Base-by-base conservation (phyloP, 2,113 vertebrate species). In the Deroptyus accipitrinus region DNA sequence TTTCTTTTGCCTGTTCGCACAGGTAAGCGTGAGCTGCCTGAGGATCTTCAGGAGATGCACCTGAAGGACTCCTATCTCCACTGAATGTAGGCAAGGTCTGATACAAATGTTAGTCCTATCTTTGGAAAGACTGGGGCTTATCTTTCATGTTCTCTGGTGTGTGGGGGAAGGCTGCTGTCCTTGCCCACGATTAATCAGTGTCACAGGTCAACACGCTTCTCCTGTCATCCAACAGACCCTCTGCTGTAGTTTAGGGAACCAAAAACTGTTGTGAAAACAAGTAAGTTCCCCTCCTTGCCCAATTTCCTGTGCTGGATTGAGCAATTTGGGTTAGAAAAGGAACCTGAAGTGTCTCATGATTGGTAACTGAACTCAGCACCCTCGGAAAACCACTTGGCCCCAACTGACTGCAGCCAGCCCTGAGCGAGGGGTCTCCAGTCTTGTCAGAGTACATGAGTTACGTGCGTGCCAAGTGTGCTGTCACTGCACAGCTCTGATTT, bases 271-370 rank as follows among this genome's bases (percentile, higher is more conserved):
- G 89, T 64, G 90, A 77, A 95, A 95, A 74, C 81, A 76, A 79
- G 35, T 35, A 55, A 68, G 70, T 96, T 96, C 91, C 86, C 90
- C 86, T 14, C 48, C 44, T 83, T 88, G 55, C 62, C 63, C 49
- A 54, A 25, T 90, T 96, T 96, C 92, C 86, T 93, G 49, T 86
- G 88, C 80, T 41, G 25, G 67, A 55, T 97, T 97, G 88, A 78
- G 92, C 55, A 96, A 97, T 35, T 49, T 35, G 74, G 66, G 51
- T 86, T 59, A 77, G 25, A 86, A 76, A 77, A 92, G 70, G 79
- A 84, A 59, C 79, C 66, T 66, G 16, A 22, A 89, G 54, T 52
- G 66, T 85, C 86, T 93, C 19, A 11, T 95, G 86, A 91, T 30
- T 75, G 18, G 73, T 48, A 82, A 66, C 9, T 33, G 59, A 86